phyloP scores from a whole-genome alignment of 2,888 invertebrate genomes.

The Hetaerina titia region DNA sequence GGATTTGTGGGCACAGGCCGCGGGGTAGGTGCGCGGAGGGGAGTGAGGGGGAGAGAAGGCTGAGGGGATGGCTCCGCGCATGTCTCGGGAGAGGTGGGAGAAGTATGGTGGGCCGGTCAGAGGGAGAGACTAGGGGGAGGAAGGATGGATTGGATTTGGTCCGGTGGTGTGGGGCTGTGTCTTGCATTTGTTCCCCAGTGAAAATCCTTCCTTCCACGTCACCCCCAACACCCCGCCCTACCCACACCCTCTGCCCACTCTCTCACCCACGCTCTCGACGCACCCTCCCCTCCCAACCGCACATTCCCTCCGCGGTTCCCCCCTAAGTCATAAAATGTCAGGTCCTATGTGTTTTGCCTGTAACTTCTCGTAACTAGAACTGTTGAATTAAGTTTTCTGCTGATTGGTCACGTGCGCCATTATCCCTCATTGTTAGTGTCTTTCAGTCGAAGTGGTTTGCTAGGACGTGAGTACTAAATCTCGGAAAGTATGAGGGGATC shows the following conservation, averaged over 20 bases:
- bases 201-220: neutral
- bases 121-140: neutral
- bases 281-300: neutral
- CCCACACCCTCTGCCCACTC: neutral
- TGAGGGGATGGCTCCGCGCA: neutral
- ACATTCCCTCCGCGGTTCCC: neutral
- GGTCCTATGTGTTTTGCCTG: neutral
- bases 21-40: conserved; percentile 23
- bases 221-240: neutral
- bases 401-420: neutral
- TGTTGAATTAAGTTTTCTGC: neutral
- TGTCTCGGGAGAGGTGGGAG: neutral
- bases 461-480: no score
- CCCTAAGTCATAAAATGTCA: neutral
- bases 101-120: neutral
- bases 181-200: conserved; percentile 7
- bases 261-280: neutral
- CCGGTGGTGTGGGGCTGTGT: neutral
- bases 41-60: neutral
- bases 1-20: conserved; percentile 55
- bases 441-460: no score
- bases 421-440: neutral
- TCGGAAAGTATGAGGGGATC: no score
- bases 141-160: conserved; percentile 14
- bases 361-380: neutral